Evolutionary conservation across 2,888 invertebrate species (phyloP).

Genomic region (Pherbina coryleti): DNA sequence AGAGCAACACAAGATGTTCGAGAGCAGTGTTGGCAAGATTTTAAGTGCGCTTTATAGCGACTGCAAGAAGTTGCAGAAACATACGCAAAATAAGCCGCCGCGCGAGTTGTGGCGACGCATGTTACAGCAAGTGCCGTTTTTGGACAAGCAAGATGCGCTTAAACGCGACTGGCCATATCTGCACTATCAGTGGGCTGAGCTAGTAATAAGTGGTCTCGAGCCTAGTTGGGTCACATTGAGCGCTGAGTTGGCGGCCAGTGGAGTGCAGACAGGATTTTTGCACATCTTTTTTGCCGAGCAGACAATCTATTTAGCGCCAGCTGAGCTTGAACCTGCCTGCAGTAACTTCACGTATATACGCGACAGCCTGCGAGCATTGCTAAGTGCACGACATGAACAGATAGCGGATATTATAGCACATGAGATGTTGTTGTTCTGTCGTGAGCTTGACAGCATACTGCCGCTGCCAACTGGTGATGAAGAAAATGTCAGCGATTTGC

Average conservation of each 20-base stretch:
- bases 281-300: constrained; percentile 61
- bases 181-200: constrained; percentile 58
- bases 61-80: constrained; percentile 48
- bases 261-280: constrained; percentile 57
- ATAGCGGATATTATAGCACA: constrained; percentile 57
- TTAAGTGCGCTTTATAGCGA: constrained; percentile 57
- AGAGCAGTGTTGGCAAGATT: constrained; percentile 55
- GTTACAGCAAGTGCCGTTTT: constrained; percentile 55
- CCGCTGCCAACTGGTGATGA: not conserved
- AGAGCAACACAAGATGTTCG: constrained; percentile 52
- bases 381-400: constrained; percentile 53
- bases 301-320: constrained; percentile 59
- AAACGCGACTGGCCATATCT: constrained; percentile 60
- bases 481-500: constrained; percentile 30
- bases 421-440: constrained; percentile 60
- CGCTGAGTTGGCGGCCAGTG: constrained; percentile 60
- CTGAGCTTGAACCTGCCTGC: constrained; percentile 55
- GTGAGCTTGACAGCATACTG: constrained; percentile 46
- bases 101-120: constrained; percentile 51
- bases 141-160: constrained; percentile 47
- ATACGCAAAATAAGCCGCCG: constrained; percentile 36
- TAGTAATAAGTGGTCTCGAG: constrained; percentile 43
- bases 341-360: constrained; percentile 40
- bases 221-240: constrained; percentile 59
- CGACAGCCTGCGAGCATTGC: constrained; percentile 48